Base-by-base conservation (phyloP, 2,888 invertebrate genomes). In the Perizoma flavofasciatum region DNA sequence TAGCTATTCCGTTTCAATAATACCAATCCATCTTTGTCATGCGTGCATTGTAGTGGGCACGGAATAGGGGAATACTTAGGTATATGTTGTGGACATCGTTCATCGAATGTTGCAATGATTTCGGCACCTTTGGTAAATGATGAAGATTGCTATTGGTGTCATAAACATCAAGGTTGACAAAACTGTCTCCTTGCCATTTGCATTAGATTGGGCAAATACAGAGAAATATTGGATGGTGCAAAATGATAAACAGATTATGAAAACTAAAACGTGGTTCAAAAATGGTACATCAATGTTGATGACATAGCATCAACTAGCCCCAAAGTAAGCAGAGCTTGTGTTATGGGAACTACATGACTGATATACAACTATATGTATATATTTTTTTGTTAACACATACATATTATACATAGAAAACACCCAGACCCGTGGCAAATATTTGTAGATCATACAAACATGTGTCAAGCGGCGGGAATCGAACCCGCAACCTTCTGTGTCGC, bases 11-110 rank as follows among this genome's bases (percentile, higher is more conserved):
- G 45, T 10, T n/a, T 48, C 49, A 50, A 54, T 59, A 50, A 56
- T 63, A 47, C 46, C 57, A 48, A 67, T 63, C 63, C 41, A 65
- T 63, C 63, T 55, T 48, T 59, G 64, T 63, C 64, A 39, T 37
- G 48, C 57, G 45, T 47, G 46, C 22, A 49, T 58, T 48, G 40
- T 55, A 34, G 50, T 53, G 34, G 49, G 49, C 46, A 63, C 46
- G 49, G 48, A 7, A 34, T 22, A 22, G 22, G 22, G 22, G 22
- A 22, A 22, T 22, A 1, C 22, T 22, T 22, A n/a, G n/a, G n/a
- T n/a, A 22, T 22, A 1, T 22, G 22, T 3, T 22, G 22, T 22
- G 22, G 22, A 22, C 22, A 63, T 49, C 51, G 48, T 7, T 37
- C 49, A 58, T 51, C 37, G 33, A 22, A 44, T 62, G 11, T 43